Evolutionary conservation across 1,140 invertebrate genomes (phyloP).

Genomic region (Drosophila orena): DNA sequence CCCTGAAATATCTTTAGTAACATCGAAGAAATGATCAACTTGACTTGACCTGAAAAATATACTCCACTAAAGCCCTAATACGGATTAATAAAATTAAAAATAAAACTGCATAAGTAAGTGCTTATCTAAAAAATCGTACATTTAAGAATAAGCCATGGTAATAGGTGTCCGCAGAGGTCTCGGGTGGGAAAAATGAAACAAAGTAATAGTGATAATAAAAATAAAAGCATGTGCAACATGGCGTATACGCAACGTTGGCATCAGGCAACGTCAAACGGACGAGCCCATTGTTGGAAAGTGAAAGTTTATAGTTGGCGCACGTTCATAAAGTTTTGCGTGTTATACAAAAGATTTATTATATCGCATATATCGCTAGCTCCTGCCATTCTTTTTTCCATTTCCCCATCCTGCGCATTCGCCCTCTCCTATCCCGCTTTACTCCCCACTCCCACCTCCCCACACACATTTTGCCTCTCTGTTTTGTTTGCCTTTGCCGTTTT

Average conservation of each 20-base stretch:
- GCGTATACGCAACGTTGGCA: slow-evolving; percentile 59
- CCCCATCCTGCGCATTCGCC: slow-evolving; percentile 29
- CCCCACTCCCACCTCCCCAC: slow-evolving; percentile 3
- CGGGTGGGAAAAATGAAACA: slow-evolving; percentile 23
- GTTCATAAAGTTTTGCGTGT: slow-evolving; percentile 79
- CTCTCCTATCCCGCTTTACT: slow-evolving; percentile 1
- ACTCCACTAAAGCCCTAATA: too few relatives aligned
- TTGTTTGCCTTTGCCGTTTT: slow-evolving; percentile 64
- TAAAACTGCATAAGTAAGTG: not conserved
- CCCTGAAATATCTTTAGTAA: too few relatives aligned
- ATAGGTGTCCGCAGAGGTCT: not conserved
- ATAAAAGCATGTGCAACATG: slow-evolving; percentile 66
- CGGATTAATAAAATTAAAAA: not conserved
- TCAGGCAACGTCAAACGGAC: slow-evolving; percentile 37
- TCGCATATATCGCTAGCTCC: slow-evolving; percentile 73
- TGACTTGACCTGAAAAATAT: too few relatives aligned
- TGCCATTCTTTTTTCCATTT: slow-evolving; percentile 54
- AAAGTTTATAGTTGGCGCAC: slow-evolving; percentile 79
- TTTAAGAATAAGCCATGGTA: slow-evolving; percentile 17
- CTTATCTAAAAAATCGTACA: not conserved
- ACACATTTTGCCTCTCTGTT: slow-evolving; percentile 31
- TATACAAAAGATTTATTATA: slow-evolving; percentile 80
- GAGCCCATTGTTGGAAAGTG: slow-evolving; percentile 62
- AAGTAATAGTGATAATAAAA: slow-evolving; percentile 67
- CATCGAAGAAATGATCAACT: too few relatives aligned